phyloP scores from a whole-genome alignment of 1,140 invertebrate genomes.

The Apocrypta bakeri region DNA sequence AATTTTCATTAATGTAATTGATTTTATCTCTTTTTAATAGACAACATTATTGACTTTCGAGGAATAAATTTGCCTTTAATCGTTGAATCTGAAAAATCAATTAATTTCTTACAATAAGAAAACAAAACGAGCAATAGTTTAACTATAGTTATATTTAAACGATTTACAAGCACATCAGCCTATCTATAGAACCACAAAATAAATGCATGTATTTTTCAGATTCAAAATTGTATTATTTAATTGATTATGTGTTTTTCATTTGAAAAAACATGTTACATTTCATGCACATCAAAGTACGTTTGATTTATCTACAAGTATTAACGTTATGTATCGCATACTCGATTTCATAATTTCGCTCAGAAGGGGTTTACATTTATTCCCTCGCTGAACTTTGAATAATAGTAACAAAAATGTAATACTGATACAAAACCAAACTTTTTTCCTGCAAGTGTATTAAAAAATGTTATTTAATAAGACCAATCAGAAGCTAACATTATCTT shows the following conservation, averaged over 20 bases:
- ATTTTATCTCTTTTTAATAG: background rate
- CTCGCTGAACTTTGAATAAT: too few relatives aligned
- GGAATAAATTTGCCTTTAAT: background rate
- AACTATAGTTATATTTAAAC: background rate
- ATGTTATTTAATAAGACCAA: too few relatives aligned
- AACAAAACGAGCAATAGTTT: too few relatives aligned
- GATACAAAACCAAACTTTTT: too few relatives aligned
- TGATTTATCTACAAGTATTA: background rate
- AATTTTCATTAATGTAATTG: background rate
- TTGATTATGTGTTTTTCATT: background rate
- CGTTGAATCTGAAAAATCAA: background rate
- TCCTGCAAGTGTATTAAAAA: too few relatives aligned
- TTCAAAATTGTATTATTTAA: background rate
- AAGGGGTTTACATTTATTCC: too few relatives aligned
- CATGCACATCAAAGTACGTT: background rate
- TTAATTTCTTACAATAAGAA: too few relatives aligned
- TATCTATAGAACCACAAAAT: too few relatives aligned
- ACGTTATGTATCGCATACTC: background rate
- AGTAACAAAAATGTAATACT: too few relatives aligned
- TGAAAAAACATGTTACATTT: background rate
- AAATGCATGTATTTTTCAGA: background rate
- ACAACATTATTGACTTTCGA: slow-evolving; percentile 7
- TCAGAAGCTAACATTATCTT: too few relatives aligned
- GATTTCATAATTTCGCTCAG: too few relatives aligned
- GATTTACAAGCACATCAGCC: background rate